Evolutionary conservation across 2,113 vertebrate species (phyloP), one percentile per base, ranked within the genome.

Genomic region (Hemiscyllium ocellatum): DNA sequence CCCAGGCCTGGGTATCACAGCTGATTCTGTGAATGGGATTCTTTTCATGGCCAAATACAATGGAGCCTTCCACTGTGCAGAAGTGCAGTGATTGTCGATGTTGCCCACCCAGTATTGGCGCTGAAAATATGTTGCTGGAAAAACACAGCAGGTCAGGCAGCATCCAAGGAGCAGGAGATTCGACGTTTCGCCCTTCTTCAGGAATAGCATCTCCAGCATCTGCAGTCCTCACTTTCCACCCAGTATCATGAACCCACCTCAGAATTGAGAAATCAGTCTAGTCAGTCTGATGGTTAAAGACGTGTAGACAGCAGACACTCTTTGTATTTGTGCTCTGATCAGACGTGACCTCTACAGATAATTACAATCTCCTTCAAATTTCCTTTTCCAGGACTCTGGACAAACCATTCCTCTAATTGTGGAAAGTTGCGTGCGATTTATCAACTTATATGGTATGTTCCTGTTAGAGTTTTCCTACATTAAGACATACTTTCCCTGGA

Each of bases 341-440:
- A 68, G 95, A 95, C 52, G 13, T 70, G 33, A 52, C 66, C 26
- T 29, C 42, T 47, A 29, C n/a, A 61, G 26, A 78, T 8, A 78
- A 47, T 86, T 26, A 66, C 70, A 65, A 29, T 1, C 37, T 47
- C 33, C 42, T 56, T 96, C 29, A 95, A 50, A n/a, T 20, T 94
- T 78, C 37, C 66, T 96, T 96, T 96, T 96, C 1, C 97, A 99
- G 99, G 99, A 99, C 97, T 99, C 98, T 26, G 99, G 98, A 96
- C 99, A 99, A 97, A 97, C 98, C 68, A 99, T 99, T 96, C 99
- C 99, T 61, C 98, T 99, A 76, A 98, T 99, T 70, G 99, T 99
- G 96, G 99, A 99, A 97, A 99, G 99, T 97, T 99, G 98, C 83
- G 99, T 99, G 97, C 98, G 98, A 96, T 99, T 98, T 97, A 99